Percentiles rank a stretch among this genome's conserved stretches.
These are phyloP conservation scores for Pentalonia nigronervosa DNA, from an alignment of 1,140 invertebrate species.

Conservation along the genomic window DNA sequence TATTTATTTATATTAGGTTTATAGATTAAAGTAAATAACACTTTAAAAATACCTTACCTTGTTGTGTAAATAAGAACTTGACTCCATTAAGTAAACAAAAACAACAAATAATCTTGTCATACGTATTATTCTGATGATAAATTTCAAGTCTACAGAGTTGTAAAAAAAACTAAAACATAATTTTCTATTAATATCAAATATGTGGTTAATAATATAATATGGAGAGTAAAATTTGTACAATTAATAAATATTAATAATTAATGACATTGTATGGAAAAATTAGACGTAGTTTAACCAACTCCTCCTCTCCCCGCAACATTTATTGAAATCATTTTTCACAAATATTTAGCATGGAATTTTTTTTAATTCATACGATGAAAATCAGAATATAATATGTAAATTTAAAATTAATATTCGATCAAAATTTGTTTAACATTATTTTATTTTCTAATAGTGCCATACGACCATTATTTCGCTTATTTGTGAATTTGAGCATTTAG, in stretches of 20 bases:
- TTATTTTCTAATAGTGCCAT: background rate
- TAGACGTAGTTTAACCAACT: background rate
- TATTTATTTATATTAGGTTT: background rate
- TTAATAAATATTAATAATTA: background rate
- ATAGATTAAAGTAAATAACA: background rate
- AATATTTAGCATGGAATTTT: too few relatives aligned
- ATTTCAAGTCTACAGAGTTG: background rate
- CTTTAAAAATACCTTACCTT: background rate
- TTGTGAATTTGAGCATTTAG: too few relatives aligned
- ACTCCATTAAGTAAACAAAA: constrained; percentile 28
- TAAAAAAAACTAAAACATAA: constrained; percentile 22
- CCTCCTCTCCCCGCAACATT: too few relatives aligned
- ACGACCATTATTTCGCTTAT: background rate
- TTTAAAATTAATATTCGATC: background rate
- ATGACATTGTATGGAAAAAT: background rate
- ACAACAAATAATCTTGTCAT: background rate
- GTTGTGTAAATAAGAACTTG: constrained; percentile 39
- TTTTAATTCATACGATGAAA: background rate
- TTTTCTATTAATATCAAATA: background rate
- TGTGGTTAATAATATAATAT: background rate
- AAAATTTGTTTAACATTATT: background rate
- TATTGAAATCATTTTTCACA: too few relatives aligned
- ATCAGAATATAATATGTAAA: background rate
- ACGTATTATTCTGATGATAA: background rate
- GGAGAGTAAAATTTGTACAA: background rate